Evolutionary conservation across 2,888 invertebrate genomes (phyloP).

Genomic region (Tyria jacobaeae): DNA sequence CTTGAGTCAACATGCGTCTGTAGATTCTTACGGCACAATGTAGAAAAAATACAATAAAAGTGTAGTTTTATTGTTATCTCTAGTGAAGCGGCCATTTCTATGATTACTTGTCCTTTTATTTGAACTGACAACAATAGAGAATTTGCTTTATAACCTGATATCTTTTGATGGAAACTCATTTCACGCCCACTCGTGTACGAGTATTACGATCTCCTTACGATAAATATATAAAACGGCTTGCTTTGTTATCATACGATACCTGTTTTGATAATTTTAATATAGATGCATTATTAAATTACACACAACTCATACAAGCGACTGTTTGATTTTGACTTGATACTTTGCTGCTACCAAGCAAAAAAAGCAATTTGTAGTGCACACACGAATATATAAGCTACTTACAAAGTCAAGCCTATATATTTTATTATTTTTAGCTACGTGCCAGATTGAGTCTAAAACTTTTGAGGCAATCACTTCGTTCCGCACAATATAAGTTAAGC

Average conservation of each 20-base stretch:
- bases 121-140: conserved; percentile 41
- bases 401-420: no score
- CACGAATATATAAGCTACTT: no score
- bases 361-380: no score
- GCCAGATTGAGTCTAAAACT: background rate
- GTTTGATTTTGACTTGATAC: background rate
- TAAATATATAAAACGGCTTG: conserved; percentile 38
- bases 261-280: no score
- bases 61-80: conserved; percentile 31
- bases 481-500: background rate
- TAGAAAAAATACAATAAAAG: conserved; percentile 19
- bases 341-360: background rate
- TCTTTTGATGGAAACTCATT: conserved; percentile 51
- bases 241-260: conserved; percentile 16
- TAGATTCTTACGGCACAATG: conserved; percentile 11
- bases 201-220: conserved; percentile 32
- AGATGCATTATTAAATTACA: no score
- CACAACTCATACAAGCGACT: no score
- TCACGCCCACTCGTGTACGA: conserved; percentile 44
- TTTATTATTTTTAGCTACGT: background rate
- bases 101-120: conserved; percentile 39
- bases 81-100: conserved; percentile 26
- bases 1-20: background rate
- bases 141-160: conserved; percentile 50
- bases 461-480: background rate